Conservation (phyloP, 2,797 vertebrate genomes). For the Pyrocephalus nanus region DNA sequence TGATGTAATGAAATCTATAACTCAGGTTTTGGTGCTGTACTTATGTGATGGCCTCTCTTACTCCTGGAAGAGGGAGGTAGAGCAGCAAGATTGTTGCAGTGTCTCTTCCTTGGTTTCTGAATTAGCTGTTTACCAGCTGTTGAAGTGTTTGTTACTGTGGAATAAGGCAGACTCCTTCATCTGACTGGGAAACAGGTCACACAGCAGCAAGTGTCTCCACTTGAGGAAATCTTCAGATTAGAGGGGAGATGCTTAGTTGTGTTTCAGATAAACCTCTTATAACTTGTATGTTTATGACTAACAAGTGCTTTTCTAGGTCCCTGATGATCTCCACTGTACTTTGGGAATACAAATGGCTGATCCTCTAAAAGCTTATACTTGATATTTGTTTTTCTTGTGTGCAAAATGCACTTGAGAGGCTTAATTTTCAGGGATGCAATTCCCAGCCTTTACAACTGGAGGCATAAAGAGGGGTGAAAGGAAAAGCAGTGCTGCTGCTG, state of each 20-base stretch:
- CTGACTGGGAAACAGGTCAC: not conserved
- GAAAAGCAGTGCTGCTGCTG: not conserved
- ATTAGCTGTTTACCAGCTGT: not conserved
- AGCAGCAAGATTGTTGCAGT: not conserved
- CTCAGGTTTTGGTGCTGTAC: not conserved
- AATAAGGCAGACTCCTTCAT: not conserved
- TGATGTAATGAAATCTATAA: not conserved
- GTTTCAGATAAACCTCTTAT: not conserved
- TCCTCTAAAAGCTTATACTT: not conserved
- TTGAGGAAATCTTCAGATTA: not conserved
- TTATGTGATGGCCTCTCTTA: not conserved
- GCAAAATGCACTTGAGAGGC: not conserved
- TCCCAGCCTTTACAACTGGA: not conserved
- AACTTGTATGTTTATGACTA: not conserved
- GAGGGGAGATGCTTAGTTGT: not conserved
- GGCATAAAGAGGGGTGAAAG: not conserved
- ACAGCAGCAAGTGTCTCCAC: not conserved
- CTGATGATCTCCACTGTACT: not conserved
- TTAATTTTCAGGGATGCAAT: not conserved
- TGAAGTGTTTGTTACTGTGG: not conserved
- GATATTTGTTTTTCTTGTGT: not conserved
- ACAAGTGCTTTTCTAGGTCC: not conserved
- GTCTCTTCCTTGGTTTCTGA: not conserved
- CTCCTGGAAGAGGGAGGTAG: not conserved
- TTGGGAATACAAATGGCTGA: not conserved